These are phyloP conservation scores for Subanguina moxae DNA, from an alignment of 1,140 invertebrate genomes.

Conservation along the genomic window DNA sequence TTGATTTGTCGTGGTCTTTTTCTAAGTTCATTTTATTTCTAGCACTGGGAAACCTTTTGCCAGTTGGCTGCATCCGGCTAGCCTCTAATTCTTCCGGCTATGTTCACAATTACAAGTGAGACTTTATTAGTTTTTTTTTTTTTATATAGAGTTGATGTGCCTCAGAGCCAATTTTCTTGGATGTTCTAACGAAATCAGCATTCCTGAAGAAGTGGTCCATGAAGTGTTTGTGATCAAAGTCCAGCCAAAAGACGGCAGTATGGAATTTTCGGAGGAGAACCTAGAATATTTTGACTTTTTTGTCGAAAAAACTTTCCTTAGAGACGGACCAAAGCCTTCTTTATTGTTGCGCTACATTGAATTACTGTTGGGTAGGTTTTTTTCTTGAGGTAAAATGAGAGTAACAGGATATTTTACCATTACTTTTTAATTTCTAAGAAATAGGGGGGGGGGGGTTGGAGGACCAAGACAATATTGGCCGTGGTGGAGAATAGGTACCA, in stretches of 20 bases:
- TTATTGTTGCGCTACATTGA: conserved; percentile 27
- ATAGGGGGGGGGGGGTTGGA: too few relatives aligned
- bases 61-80: conserved; percentile 33
- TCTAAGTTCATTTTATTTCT: background rate
- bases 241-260: background rate
- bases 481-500: too few relatives aligned
- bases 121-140: background rate
- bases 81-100: conserved; percentile 21
- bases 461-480: too few relatives aligned
- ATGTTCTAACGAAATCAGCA: conserved; percentile 3
- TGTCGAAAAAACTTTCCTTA: conserved; percentile 10
- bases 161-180: conserved; percentile 41
- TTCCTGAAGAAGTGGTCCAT: conserved; percentile 22
- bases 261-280: background rate
- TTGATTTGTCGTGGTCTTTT: background rate
- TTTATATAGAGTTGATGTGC: conserved; percentile 1
- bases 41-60: conserved; percentile 28
- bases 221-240: conserved; percentile 13
- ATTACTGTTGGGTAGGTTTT: conserved; percentile 24
- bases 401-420: too few relatives aligned
- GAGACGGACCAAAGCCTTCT: conserved; percentile 7
- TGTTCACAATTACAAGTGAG: conserved; percentile 25
- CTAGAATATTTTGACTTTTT: conserved; percentile 21
- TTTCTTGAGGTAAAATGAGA: background rate
- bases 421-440: too few relatives aligned